A percentile compares a stretch with the other conserved stretches of the same genome.
phyloP scores from a whole-genome alignment of 2,113 vertebrate genomes.

The Fulica atra region DNA sequence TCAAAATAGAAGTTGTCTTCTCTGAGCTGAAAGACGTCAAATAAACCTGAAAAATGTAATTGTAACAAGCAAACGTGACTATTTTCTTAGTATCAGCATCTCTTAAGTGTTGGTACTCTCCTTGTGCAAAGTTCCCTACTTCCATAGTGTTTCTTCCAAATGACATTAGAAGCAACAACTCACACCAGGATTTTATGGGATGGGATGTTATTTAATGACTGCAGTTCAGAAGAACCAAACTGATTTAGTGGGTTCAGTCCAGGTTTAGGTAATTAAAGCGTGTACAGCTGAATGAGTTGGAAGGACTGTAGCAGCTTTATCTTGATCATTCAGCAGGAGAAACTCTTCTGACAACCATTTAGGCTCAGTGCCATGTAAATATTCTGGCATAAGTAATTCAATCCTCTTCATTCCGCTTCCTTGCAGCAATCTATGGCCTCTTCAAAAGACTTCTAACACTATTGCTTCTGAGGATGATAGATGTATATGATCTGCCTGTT shows the following conservation, averaged over 20 bases:
- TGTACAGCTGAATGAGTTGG: not conserved
- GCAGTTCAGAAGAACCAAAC: not conserved
- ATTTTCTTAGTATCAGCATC: not conserved
- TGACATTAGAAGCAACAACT: not conserved
- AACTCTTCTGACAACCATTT: slow-evolving; percentile 23
- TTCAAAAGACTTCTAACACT: not conserved
- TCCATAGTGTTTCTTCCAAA: not conserved
- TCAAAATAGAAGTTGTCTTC: not conserved
- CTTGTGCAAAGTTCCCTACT: not conserved
- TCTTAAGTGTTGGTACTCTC: not conserved
- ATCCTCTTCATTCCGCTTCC: not conserved
- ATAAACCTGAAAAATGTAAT: not conserved
- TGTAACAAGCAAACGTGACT: not conserved
- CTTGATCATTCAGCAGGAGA: slow-evolving; percentile 3
- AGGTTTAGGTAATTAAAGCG: not conserved
- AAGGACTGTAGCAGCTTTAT: not conserved
- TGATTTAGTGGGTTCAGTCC: not conserved
- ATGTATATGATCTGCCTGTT: not conserved
- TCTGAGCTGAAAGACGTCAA: not conserved
- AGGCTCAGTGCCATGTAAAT: slow-evolving; percentile 24
- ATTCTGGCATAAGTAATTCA: slow-evolving; percentile 26
- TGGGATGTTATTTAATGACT: not conserved
- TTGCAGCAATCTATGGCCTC: not conserved
- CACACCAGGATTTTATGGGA: not conserved
- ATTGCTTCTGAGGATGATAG: not conserved